Conservation (phyloP, 1,140 invertebrate species). For the Temnothorax nylanderi region DNA sequence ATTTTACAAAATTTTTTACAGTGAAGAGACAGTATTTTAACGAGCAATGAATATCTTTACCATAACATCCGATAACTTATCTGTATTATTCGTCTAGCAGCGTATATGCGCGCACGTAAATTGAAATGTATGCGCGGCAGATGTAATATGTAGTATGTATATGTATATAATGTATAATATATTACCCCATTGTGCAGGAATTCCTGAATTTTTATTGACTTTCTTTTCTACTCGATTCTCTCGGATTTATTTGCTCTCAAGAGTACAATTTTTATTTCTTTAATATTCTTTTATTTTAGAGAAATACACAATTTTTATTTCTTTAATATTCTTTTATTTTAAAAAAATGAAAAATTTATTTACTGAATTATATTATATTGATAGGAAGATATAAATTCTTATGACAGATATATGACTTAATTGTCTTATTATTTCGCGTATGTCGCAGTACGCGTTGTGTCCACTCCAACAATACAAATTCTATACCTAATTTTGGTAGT, state of each 20-base stretch:
- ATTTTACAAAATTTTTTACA: too few relatives aligned
- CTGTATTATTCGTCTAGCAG: not conserved
- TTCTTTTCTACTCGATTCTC: not conserved
- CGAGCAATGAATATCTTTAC: slow-evolving; percentile 32
- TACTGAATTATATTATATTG: not conserved
- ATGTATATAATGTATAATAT: not conserved
- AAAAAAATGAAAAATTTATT: not conserved
- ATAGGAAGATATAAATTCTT: not conserved
- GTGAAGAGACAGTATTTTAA: slow-evolving; percentile 36
- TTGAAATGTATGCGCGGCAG: not conserved
- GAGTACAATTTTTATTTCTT: not conserved
- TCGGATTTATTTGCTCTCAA: not conserved
- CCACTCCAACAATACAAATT: slow-evolving; percentile 11
- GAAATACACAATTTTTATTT: not conserved
- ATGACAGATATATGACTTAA: too few relatives aligned
- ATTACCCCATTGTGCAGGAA: not conserved
- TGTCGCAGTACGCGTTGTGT: not conserved
- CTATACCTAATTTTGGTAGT: not conserved
- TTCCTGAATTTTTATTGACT: slow-evolving; percentile 26
- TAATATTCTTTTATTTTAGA: not conserved
- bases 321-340: not conserved
- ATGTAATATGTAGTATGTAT: not conserved
- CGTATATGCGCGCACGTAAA: not conserved
- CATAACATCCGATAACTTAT: slow-evolving; percentile 17
- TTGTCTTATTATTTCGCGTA: not conserved